Evolutionary conservation across 1,140 invertebrate species (phyloP), one percentile per base, ranked within the genome.

Genomic region (Drosophila erecta): DNA sequence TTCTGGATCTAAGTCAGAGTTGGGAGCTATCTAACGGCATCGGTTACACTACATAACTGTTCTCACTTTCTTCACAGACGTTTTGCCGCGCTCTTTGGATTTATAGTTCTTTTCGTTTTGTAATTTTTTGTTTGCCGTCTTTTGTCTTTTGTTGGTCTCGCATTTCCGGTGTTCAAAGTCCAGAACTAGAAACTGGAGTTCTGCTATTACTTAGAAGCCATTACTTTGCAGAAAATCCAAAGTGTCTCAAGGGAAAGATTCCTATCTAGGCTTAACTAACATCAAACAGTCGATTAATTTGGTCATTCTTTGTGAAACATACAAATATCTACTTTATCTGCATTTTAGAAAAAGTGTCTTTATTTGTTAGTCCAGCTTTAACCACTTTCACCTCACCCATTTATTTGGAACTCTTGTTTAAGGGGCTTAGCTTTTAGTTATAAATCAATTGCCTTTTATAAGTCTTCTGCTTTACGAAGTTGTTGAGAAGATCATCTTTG

Each of bases 21-120:
- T 37, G 2, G 54, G 69, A 90, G 77, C 76, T 78, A 81, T 79
- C 86, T 90, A 90, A 90, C 86, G 86, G 86, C 86, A 90, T 90
- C 86, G 84, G 86, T 90, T 90, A 90, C 86, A 90, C 86, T 85
- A 86, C 76, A 90, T 90, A 90, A 90, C 86, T 90, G 86, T 90
- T 90, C 86, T 90, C 86, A 90, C 86, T 90, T 90, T 90, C 86
- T 86, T 90, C 67, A 67, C 64, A 60, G 44, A 67, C 64, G 44
- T 53, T 65, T 67, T 67, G 64, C 64, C 64, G 50, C 79, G 78
- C 75, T 69, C 65, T 67, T 69, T 58, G 57, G 58, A 79, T 86
- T 87, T 87, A 74, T 83, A 17, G 61, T 61, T 55, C 50, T 49
- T 46, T 64, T 56, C 47, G 47, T 62, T 78, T 64, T 27, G 20